Evolutionary conservation across 35 echinoderm and acorn worm genomes (phyloP), one percentile per base, ranked within the genome.

Genomic region (Amphiura filiformis): DNA sequence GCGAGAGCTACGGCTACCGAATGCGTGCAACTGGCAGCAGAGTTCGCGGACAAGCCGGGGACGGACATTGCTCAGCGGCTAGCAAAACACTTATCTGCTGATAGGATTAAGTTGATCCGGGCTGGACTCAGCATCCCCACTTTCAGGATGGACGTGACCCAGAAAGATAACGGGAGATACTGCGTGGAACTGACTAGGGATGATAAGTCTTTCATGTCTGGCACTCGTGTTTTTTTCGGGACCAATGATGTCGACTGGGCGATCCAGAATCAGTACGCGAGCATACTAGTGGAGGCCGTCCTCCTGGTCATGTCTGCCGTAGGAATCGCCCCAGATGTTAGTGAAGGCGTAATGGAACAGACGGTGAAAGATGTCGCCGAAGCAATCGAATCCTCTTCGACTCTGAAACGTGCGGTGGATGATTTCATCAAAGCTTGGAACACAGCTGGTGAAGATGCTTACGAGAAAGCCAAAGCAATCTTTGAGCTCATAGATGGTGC

Each of bases 101-200:
- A 90, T 0, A 84, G 88, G 65, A 82, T 90, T 26, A 77, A 90
- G 30, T 61, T 90, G 18, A 84, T 90, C 31, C 22, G 34, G 32
- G 80, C 52, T 3, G 88, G 80, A 39, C 88, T 90, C 17, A 82
- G 32, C 26, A 84, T 90, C 31, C 81, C 88, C 20, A 90, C 88
- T 13, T 90, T 84, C 81, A 22, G 81, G 23, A 39, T 90, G 88
- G 31, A 56, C 7, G 42, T 90, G 32, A 30, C n/a, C 38, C 76
- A 57, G 81, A 57, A 42, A 39, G 81, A 84, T 36, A 26, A 77
- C 65, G 81, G 81, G 11, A 47, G 44, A 0, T 20, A 83, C 65
- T 49, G 1, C 57, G 34, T 78, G 28, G 39, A 41, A 28, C 34
- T 90, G 13, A 76, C 65, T 5, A 76, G 88, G 39, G 70, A 47